Evolutionary conservation across 2,797 vertebrate genomes (phyloP).

Genomic region (Leptoclinus maculatus): DNA sequence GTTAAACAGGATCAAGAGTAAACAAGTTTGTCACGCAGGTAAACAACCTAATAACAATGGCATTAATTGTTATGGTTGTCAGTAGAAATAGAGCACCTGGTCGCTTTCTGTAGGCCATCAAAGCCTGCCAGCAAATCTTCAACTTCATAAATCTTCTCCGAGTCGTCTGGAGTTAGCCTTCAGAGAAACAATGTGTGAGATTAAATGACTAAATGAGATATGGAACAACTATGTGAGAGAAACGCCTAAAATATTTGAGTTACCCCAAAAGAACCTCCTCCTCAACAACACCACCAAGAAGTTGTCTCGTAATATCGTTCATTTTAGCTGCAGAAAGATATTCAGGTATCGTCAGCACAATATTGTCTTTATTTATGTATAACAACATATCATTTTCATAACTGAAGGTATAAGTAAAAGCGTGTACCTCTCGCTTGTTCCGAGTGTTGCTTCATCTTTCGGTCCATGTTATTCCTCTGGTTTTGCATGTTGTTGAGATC

Average conservation of each 20-base stretch:
- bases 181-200: constrained; percentile 34
- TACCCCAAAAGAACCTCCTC: constrained; percentile 90
- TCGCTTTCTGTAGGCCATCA: constrained; percentile 92
- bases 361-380: background rate
- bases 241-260: background rate
- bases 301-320: constrained; percentile 87
- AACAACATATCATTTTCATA: background rate
- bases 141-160: constrained; percentile 88
- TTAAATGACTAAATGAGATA: background rate
- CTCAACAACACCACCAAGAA: constrained; percentile 89
- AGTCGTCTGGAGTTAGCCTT: constrained; percentile 87
- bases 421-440: constrained; percentile 89
- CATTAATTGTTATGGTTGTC: background rate
- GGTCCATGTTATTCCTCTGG: constrained; percentile 87
- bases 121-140: constrained; percentile 91
- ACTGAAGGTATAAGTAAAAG: background rate
- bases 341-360: background rate
- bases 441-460: constrained; percentile 88
- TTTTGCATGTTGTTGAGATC: constrained; percentile 91
- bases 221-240: background rate
- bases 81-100: constrained; percentile 82
- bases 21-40: background rate
- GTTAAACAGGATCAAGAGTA: background rate
- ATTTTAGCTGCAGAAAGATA: constrained; percentile 87
- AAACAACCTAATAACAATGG: background rate